Base-by-base conservation (phyloP, 2,888 invertebrate species). In the Rosalia funebris region DNA sequence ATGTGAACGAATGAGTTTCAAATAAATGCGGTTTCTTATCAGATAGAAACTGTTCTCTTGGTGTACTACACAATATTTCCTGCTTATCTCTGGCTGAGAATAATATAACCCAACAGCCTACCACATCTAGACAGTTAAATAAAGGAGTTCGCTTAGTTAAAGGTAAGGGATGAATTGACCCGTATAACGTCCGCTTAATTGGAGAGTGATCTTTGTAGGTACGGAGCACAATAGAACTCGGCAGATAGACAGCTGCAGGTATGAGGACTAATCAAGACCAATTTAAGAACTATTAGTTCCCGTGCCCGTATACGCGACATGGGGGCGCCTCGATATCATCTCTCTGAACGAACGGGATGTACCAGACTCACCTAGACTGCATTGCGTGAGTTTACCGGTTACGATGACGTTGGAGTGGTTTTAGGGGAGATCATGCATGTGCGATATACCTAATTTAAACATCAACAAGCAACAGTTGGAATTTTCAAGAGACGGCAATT, bases 241-340 rank as follows among this genome's bases (percentile, higher is more conserved):
- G 59, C 68, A 66, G 66, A 69, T 72, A 66, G 75, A 76, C 81
- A 81, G 80, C 79, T 81, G 81, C 81, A 81, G 81, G 80, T 81
- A 81, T 78, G 78, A 74, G 75, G 77, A 77, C 78, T 80, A 81
- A 81, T 81, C 80, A 81, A 77, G 74, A 73, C 77, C 79, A 81
- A 80, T 81, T 81, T 79, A 79, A 77, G 79, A 78, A 75, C 78
- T 78, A 81, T 81, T 80, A 79, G 76, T 76, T 75, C 71, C 75
- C 73, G 69, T 63, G 72, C 75, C 76, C 80, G 75, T 73, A 73
- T 74, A 69, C 63, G 48, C 57, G 58, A 60, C 69, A 78, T 78
- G 73, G 73, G 79, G 78, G 79, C 74, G 72, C 76, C 77, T 72
- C 68, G 76, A 79, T 77, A 73, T 57, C 63, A 71, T 72, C 71